Evolutionary conservation across 2,113 vertebrate genomes (phyloP), one percentile per base, ranked within the genome.

Genomic region (Cynocephalus volans): DNA sequence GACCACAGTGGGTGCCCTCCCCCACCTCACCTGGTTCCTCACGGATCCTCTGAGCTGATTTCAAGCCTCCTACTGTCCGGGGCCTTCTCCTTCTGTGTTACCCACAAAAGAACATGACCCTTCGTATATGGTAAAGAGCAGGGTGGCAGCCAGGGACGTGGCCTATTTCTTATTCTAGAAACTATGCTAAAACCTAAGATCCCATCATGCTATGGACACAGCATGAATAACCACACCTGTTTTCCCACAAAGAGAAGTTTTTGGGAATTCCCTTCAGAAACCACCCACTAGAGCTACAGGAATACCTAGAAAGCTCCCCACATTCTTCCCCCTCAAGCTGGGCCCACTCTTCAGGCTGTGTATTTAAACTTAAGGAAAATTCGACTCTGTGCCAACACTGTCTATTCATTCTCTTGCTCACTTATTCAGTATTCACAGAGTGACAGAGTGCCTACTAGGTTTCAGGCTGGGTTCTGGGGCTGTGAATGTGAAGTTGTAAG

Each of bases 11-110:
- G 15, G 11, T 41, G 41, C 41, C 41, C 41, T 41, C 41, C 41
- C 41, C 41, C 41, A 77, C 6, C 24, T 1, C 18, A 26, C 48
- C 14, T 19, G 0, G 8, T 58, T 62, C 50, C n/a, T 60, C 60
- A 28, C 3, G 13, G 15, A 21, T 28, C 45, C 50, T 70, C 24
- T 87, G 2, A 67, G 56, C 73, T 33, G 50, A 21, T 4, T 26
- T 19, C 18, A 50, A 3, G 6, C 26, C 26, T 36, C 15, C 58
- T 26, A 0, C 26, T 9, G 0, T 54, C 1, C 3, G 13, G 13
- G 14, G 2, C 5, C 36, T 58, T 67, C 48, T 58, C 23, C 6
- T 70, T 48, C 21, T 17, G 0, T 2, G 1, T 31, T 33, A 23
- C 72, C 67, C 28, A 54, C 48, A n/a, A 77, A 65, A 72, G 56